These are phyloP conservation scores for Drosophila algonquin DNA, from an alignment of 2,888 invertebrate species.

Conservation along the genomic window DNA sequence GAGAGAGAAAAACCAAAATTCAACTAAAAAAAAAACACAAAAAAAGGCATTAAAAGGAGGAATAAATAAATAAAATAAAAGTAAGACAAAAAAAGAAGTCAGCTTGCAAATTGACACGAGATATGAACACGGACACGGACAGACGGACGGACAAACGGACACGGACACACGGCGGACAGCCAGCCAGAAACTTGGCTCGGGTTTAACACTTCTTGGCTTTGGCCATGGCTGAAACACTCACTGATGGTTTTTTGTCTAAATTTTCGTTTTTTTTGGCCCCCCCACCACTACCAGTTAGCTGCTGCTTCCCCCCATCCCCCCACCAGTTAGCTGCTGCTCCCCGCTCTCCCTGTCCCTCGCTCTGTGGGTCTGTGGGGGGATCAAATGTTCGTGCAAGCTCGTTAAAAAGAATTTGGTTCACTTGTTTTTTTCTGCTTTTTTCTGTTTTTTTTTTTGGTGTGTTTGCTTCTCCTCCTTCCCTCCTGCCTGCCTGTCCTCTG, in stretches of 20 bases:
- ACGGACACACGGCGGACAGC: slow-evolving; percentile 59
- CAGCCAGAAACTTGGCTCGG: slow-evolving; percentile 66
- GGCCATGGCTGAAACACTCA: slow-evolving; percentile 39
- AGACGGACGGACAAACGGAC: slow-evolving; percentile 11
- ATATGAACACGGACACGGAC: slow-evolving; percentile 71
- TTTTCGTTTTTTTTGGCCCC: slow-evolving; percentile 14
- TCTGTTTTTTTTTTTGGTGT: slow-evolving; percentile 22
- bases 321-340: background rate
- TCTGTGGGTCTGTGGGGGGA: slow-evolving; percentile 45
- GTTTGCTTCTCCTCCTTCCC: slow-evolving; percentile 9
- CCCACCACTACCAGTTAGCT: slow-evolving; percentile 1
- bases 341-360: background rate
- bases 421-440: slow-evolving; percentile 64
- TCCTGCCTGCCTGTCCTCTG: slow-evolving; percentile 12
- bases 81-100: slow-evolving; percentile 57
- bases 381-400: slow-evolving; percentile 79
- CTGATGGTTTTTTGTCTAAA: slow-evolving; percentile 12
- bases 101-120: slow-evolving; percentile 77
- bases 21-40: slow-evolving; percentile 46
- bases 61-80: slow-evolving; percentile 52
- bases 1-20: slow-evolving; percentile 36
- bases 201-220: slow-evolving; percentile 73
- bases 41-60: slow-evolving; percentile 59
- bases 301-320: too few relatives aligned
- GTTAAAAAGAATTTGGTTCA: slow-evolving; percentile 80